Base-by-base conservation (phyloP, 2,797 vertebrate genomes). In the Geotrypetes seraphini region DNA sequence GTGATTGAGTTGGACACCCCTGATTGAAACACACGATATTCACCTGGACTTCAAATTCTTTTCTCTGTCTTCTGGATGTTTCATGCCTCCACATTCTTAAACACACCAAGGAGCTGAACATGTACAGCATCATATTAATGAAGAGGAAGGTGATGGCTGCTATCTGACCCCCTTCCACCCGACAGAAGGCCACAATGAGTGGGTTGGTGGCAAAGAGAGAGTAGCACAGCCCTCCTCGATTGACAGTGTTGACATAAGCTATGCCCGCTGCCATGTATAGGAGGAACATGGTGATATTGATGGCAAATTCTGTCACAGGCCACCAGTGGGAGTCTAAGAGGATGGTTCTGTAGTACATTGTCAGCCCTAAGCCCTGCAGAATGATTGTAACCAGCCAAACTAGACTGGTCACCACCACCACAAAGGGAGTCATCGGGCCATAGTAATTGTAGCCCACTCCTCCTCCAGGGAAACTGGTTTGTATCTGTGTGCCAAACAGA, bases 251-350 rank as follows among this genome's bases (percentile, higher is more conserved):
- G 33, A 87, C 22, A 25, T 88, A 86, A 6, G 81, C 78, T 0
- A 82, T 75, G n/a, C 75, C 81, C 0, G 69, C 74, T 1, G 83
- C 68, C 84, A 89, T 75, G 60, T 81, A 84, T 22, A 88, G 50
- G 17, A 88, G 44, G 32, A 78, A 86, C 46, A 85, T 11, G 1
- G 61, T 55, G 12, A 81, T 7, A 12, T 87, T 87, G 38, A 83
- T 66, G 21, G 66, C 53, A 5, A 75, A 79, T 49, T 88, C 84
- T 0, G 84, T 75, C 29, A 85, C 57, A 2, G 85, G 85, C 85
- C 86, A 88, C 86, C 84, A 90, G 37, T 66, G 33, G 6, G 86
- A 64, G 38, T 81, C 57, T 0, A 88, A 74, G 17, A 89, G 81
- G 43, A 87, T 83, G 19, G 75, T 73, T 30, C 74, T 69, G 28